These are phyloP conservation scores for Petrocephalus zakoni DNA, from an alignment of 2,113 vertebrate species.

Conservation along the genomic window DNA sequence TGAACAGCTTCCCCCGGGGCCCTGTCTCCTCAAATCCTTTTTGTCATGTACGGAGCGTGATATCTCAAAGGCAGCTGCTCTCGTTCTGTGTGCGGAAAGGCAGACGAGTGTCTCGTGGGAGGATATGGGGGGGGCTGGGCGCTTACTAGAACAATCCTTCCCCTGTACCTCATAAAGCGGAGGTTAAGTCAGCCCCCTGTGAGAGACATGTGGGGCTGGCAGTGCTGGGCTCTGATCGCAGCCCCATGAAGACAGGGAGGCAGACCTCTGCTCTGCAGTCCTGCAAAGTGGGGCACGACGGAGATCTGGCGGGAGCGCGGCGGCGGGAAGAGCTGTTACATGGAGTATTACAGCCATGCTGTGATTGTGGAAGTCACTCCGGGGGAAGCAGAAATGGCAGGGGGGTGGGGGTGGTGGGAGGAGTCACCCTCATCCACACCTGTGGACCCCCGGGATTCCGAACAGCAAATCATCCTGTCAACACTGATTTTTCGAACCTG, in stretches of 20 bases:
- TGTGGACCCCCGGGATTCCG: not conserved
- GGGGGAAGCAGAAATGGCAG: not conserved
- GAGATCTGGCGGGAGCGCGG: not conserved
- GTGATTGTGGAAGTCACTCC: not conserved
- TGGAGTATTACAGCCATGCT: not conserved
- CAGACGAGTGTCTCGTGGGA: not conserved
- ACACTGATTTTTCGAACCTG: not conserved
- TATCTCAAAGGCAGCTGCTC: not conserved
- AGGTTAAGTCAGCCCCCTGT: not conserved
- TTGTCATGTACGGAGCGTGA: not conserved
- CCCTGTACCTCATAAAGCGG: not conserved
- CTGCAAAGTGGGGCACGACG: not conserved
- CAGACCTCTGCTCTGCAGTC: not conserved
- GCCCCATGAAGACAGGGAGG: not conserved
- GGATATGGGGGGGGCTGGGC: not conserved
- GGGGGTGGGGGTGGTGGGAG: too few relatives aligned
- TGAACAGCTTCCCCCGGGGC: slow-evolving; percentile 46
- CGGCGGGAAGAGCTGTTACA: not conserved
- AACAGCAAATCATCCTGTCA: not conserved
- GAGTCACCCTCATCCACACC: not conserved
- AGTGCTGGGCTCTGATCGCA: not conserved
- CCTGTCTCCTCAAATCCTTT: not conserved
- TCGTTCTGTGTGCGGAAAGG: not conserved
- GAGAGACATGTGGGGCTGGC: not conserved
- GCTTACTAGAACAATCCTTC: not conserved